Base-by-base conservation (phyloP, 2,888 invertebrate species). In the Ferrisia virgata region DNA sequence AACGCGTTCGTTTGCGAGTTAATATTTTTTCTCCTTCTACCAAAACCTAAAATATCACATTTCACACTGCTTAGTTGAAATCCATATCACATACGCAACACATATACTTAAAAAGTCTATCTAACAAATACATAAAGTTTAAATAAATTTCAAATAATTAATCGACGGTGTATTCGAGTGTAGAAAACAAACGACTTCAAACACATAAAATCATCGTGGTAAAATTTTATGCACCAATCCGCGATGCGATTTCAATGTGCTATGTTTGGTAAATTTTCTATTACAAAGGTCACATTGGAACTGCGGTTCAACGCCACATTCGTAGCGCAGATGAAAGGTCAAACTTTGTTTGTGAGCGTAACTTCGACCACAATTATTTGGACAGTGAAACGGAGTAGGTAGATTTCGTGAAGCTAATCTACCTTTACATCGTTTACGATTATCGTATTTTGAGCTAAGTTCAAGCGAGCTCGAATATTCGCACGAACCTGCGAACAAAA, bases 1-100 rank as follows among this genome's bases (percentile, higher is more conserved):
- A 6, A 85, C 64, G 64, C 64, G 28, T 64, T 64, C 64, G 64
- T 2, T 64, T 64, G 87, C 93, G 94, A 85, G 93, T 76, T 64
- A 64, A 28, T 64, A 64, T 31, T 64, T n/a, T n/a, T n/a, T 28
- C 64, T 64, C 28, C 64, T 64, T 64, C 64, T 64, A 76, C 33
- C 72, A 18, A 0, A 33, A 36, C 36, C 72, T 76, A 76, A 76
- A 76, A 33, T 36, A 76, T 33, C 33, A n/a, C 15, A 69, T 69
- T 2, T 31, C 28, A 69, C 9, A 53, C n/a, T n/a, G n/a, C n/a
- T 53, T 36, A 36, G 4, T 53, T 53, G 22, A 53, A 1, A 53
- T 22, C 22, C 18, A 43, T 6, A 43, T n/a, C 1, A 2, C 3
- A 15, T 3, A 43, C 43, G 43, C 43, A 2, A 0, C 11, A 15